Evolutionary conservation across 2,888 invertebrate genomes (phyloP).

Genomic region (Mythimna vitellina): DNA sequence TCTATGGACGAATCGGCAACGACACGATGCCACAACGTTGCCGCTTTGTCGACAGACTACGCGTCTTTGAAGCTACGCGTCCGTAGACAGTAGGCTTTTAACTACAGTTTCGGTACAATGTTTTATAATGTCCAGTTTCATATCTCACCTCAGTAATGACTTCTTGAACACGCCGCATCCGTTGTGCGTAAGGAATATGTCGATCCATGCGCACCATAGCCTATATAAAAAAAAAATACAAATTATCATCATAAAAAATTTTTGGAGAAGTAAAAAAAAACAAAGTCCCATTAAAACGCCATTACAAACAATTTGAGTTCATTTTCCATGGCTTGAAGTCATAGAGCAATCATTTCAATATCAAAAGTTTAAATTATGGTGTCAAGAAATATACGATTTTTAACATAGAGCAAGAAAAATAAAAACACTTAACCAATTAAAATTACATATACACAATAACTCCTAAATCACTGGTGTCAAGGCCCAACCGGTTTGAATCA

Average conservation of each 20-base stretch:
- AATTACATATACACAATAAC: too few relatives aligned
- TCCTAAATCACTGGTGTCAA: constrained; percentile 32
- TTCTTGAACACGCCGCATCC: constrained; percentile 95
- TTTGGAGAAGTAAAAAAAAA: background rate
- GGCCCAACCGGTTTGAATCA: constrained; percentile 14
- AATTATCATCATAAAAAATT: background rate
- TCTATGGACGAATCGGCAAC: too few relatives aligned
- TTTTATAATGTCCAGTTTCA: background rate
- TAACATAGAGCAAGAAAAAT: too few relatives aligned
- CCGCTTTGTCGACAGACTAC: too few relatives aligned
- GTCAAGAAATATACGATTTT: constrained; percentile 13
- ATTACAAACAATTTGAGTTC: constrained; percentile 7
- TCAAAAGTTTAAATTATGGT: constrained; percentile 13
- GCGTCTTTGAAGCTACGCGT: too few relatives aligned
- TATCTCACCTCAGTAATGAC: constrained; percentile 94
- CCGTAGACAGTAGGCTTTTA: too few relatives aligned
- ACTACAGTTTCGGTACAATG: too few relatives aligned
- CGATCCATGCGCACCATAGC: constrained; percentile 96
- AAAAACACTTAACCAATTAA: too few relatives aligned
- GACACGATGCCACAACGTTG: too few relatives aligned
- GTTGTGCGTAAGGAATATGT: constrained; percentile 93
- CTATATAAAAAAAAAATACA: constrained; percentile 67
- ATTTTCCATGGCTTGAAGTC: constrained; percentile 2
- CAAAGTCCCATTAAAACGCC: background rate
- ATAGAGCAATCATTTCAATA: constrained; percentile 25